A percentile compares a stretch with the other conserved stretches of the same genome.
Evolutionary conservation across 2,113 vertebrate genomes (phyloP).

Genomic region (Conger conger): DNA sequence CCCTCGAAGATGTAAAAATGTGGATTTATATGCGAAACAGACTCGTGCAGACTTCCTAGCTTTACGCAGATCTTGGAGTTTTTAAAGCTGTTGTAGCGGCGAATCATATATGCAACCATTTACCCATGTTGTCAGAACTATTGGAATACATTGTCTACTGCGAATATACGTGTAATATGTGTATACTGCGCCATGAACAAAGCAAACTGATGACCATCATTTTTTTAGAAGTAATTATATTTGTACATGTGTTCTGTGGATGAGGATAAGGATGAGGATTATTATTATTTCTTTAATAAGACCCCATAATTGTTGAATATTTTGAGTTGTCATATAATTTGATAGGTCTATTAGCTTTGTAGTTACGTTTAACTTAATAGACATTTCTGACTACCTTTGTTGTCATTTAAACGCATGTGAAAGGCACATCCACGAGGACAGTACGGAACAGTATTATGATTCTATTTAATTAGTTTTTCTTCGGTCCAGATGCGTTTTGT

Average conservation of each 20-base stretch:
- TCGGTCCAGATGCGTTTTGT: not conserved
- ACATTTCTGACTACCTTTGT: not conserved
- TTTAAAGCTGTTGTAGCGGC: not conserved
- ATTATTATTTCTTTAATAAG: not conserved
- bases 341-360: too few relatives aligned
- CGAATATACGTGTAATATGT: too few relatives aligned
- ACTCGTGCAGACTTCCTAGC: not conserved
- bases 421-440: not conserved
- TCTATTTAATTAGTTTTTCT: not conserved
- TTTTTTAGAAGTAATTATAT: too few relatives aligned
- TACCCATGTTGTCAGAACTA: conserved; percentile 3
- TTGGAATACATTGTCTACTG: conserved; percentile 11
- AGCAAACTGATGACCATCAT: not conserved
- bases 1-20: not conserved
- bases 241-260: not conserved
- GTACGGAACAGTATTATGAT: not conserved
- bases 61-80: conserved; percentile 11
- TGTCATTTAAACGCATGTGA: not conserved
- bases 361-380: too few relatives aligned
- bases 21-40: not conserved
- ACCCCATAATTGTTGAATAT: not conserved
- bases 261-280: too few relatives aligned
- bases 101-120: conserved; percentile 10
- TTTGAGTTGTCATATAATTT: not conserved
- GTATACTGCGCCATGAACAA: not conserved